Conservation (phyloP, 92 coral and sea anemone genomes). For the Siderastrea radians region DNA sequence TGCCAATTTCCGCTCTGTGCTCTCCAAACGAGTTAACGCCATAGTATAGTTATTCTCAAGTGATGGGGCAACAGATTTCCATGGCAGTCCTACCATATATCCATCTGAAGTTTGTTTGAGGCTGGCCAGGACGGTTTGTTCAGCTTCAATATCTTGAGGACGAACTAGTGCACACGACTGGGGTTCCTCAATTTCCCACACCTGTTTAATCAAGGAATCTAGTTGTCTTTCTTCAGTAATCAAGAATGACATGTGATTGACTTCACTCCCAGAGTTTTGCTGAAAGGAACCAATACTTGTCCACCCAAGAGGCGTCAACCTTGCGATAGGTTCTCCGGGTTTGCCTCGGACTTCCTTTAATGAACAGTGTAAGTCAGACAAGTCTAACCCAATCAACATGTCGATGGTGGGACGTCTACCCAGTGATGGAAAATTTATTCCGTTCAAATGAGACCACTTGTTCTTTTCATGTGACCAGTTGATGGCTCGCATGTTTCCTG, state of each 20-base stretch:
- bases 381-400: constrained; percentile 57
- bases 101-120: constrained; percentile 21
- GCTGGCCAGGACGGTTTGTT: constrained; percentile 13
- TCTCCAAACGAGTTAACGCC: constrained; percentile 26
- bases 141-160: constrained; percentile 30
- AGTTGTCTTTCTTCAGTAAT: neutral
- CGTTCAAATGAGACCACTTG: constrained; percentile 57
- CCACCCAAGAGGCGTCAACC: neutral
- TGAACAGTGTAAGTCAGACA: neutral
- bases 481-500: constrained; percentile 52
- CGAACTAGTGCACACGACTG: neutral
- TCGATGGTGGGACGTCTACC: constrained; percentile 7
- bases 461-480: constrained; percentile 40
- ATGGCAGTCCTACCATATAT: constrained; percentile 39
- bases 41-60: constrained; percentile 15
- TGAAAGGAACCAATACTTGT: too few species aligned
- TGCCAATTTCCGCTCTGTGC: constrained; percentile 23
- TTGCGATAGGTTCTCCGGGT: neutral
- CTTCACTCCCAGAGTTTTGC: neutral
- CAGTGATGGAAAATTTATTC: too few species aligned
- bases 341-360: neutral
- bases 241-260: neutral
- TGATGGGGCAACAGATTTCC: constrained; percentile 25
- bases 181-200: constrained; percentile 1
- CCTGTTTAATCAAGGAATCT: neutral